Base-by-base conservation (phyloP, 2,888 invertebrate genomes). In the Lepidochrysops patricia region DNA sequence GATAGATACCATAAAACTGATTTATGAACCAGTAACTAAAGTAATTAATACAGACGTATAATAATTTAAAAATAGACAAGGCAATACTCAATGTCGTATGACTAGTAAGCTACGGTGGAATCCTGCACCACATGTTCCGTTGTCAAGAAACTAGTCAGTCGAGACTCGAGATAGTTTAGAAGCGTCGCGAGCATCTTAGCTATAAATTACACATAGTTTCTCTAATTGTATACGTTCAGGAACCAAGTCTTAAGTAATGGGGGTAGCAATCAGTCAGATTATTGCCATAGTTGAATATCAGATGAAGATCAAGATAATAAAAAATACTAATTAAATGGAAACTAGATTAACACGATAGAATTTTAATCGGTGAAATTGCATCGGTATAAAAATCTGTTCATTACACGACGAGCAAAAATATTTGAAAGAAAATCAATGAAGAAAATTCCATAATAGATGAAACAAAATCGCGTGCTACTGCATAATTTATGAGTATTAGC, bases 111-210 rank as follows among this genome's bases (percentile, higher is more conserved):
- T n/a, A 62, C 61, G 37, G 3, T 50, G 57, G 63, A 64, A 66
- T 65, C 64, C 61, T 58, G 66, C 58, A 57, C 57, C 62, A 62
- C 61, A 61, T 63, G 62, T 58, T 64, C 63, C 61, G 61, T 60
- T 62, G 62, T 64, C 57, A 57, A 61, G 63, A 65, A 66, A 65
- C 66, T 62, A 61, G 66, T 65, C 58, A 23, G 43, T 60, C 61
- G 57, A 63, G 62, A 63, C 60, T 60, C 61, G 57, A 63, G 62
- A 63, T 61, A 49, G 43, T 48, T 62, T 4, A 60, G 63, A 62
- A 43, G 57, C 59, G 58, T 52, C 62, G 58, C 50, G 34, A n/a
- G 58, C 49, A 26, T 43, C 50, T 32, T 12, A 2, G 32, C 27
- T 15, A 52, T 54, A 32, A 32, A 32, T 54, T 54, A 54, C 54